Evolutionary conservation across 2,888 invertebrate species (phyloP), one percentile per base, ranked within the genome.

Genomic region (Drosophila niveifrons): DNA sequence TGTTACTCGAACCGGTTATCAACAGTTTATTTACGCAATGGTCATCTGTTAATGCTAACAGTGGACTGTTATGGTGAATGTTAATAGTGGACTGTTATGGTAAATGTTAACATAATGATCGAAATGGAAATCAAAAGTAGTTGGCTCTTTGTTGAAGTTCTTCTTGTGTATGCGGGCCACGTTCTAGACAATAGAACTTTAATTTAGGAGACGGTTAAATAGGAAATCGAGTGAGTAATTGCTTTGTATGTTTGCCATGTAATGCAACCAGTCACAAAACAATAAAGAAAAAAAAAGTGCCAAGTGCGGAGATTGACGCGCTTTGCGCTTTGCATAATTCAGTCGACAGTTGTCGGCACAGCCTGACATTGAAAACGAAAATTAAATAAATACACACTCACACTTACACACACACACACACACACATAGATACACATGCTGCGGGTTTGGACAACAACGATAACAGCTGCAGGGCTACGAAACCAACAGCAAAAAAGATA

Each of bases 341-440:
- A 83, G 67, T 70, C 52, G 63, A 50, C 67, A 23, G 23, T 23
- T 23, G 23, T 23, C 23, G 23, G 23, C 23, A 23, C 23, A 52
- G 56, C 4, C 62, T 82, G 85, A 89, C 85, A 89, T 86, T 86
- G 85, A 89, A 89, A 84, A 75, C 71, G 59, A 80, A 81, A 87
- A 72, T 64, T 69, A 73, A 68, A 78, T 73, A 78, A 69, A 66
- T 69, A 73, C 18, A 61, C 44, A 63, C n/a, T 36, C n/a, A 29
- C 17, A 50, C n/a, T 41, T 11, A 48, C 18, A 3, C 29, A 50
- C 44, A 44, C 15, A 59, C 11, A 44, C 4, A 18, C 18, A 43
- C 28, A 47, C 1, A 13, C 29, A 55, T 55, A 6, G 36, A 36
- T 11, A 36, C 36, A 31, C 31, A 31, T 28, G 28, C 28, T 28